phyloP scores from a whole-genome alignment of 2,113 vertebrate genomes.

The Oenanthe oenanthe region DNA sequence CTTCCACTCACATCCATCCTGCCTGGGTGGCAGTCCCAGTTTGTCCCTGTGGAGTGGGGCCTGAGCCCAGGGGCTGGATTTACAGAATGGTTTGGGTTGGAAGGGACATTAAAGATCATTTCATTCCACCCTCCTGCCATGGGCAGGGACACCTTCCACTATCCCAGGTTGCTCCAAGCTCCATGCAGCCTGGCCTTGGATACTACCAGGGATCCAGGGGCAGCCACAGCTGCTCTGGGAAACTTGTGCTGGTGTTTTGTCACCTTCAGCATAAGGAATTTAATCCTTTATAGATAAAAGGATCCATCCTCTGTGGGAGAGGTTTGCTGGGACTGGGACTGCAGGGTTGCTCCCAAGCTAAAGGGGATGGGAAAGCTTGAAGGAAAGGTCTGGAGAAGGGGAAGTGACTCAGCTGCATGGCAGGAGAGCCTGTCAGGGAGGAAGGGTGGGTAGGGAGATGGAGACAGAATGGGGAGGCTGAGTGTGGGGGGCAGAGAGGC shows the following conservation, averaged over 20 bases:
- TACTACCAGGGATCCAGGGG: neutral
- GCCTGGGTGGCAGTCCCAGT: neutral
- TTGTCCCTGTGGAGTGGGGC: accelerated
- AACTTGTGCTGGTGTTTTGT: accelerated
- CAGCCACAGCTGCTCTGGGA: neutral
- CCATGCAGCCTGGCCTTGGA: accelerated
- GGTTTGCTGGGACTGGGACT: neutral
- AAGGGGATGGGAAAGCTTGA: neutral
- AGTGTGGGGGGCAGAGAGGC: neutral
- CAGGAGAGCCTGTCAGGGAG: neutral
- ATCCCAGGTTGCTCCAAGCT: accelerated
- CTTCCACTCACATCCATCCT: neutral
- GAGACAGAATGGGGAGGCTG: neutral
- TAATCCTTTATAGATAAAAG: neutral
- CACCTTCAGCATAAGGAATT: neutral
- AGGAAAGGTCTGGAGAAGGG: neutral
- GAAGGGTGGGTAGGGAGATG: constrained; percentile 59
- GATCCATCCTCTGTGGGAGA: neutral
- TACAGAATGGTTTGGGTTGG: neutral
- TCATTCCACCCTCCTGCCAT: accelerated
- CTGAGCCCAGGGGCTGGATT: neutral
- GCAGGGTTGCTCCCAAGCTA: neutral
- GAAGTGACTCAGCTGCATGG: neutral
- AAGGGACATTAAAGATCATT: neutral
- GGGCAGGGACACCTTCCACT: neutral